Percentiles rank a stretch among this genome's conserved stretches.
phyloP scores from a whole-genome alignment of 2,888 invertebrate genomes.

The Meteorus colon region DNA sequence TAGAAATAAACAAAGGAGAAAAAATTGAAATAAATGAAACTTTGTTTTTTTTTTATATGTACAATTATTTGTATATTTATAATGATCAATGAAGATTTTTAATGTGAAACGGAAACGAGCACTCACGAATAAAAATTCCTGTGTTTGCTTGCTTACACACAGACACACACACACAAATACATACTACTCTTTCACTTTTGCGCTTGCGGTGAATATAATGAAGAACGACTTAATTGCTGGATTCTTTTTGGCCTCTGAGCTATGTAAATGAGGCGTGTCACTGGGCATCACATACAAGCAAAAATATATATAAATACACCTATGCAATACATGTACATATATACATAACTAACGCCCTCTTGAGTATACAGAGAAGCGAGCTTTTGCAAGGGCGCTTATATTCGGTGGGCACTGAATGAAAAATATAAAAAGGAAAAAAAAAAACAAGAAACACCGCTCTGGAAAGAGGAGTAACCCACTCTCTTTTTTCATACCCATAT shows the following conservation, averaged over 20 bases:
- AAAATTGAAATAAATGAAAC: background rate
- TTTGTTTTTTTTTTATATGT: background rate
- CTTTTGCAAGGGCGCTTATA: constrained; percentile 16
- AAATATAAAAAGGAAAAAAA: constrained; percentile 15
- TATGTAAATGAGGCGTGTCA: constrained; percentile 58
- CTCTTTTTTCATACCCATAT: background rate
- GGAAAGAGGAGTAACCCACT: constrained; percentile 9
- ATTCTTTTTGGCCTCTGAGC: constrained; percentile 49
- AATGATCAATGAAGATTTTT: background rate
- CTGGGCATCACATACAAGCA: constrained; percentile 43
- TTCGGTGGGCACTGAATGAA: constrained; percentile 2
- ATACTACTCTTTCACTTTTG: background rate
- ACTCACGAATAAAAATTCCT: constrained; percentile 6
- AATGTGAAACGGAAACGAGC: constrained; percentile 19
- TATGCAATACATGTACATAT: constrained; percentile 3
- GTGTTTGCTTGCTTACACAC: background rate
- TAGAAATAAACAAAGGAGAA: background rate
- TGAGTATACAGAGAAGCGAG: constrained; percentile 23
- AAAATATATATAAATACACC: constrained; percentile 17
- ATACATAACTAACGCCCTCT: constrained; percentile 19
- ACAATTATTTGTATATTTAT: background rate
- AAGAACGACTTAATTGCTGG: constrained; percentile 59
- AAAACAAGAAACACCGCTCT: background rate
- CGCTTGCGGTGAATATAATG: constrained; percentile 45
- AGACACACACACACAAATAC: background rate